Evolutionary conservation across 2,888 invertebrate genomes (phyloP).

Genomic region (Eristalis pertinax): DNA sequence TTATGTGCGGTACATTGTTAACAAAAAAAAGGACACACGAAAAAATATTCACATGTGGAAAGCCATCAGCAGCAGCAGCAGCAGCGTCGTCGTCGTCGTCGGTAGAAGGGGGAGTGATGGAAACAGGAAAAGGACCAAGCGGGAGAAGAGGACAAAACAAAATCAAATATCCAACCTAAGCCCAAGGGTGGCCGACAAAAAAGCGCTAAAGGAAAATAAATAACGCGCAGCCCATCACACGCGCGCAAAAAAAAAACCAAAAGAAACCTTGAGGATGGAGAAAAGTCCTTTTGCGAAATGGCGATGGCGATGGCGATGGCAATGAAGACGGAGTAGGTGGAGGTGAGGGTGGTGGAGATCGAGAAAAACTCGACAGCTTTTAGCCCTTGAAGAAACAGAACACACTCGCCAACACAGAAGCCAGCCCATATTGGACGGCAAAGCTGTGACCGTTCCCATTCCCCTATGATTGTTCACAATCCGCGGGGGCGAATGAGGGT

Average conservation of each 20-base stretch:
- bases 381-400: conserved; percentile 66
- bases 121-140: conserved; percentile 54
- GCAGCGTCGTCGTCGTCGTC: neutral
- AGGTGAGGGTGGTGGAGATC: neutral
- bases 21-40: conserved; percentile 48
- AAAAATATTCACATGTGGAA: conserved; percentile 66
- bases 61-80: conserved; percentile 53
- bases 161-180: conserved; percentile 65
- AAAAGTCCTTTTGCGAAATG: conserved; percentile 58
- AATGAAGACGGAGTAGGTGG: neutral
- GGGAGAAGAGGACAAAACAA: conserved; percentile 39
- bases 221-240: conserved; percentile 72
- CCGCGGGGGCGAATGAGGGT: conserved; percentile 27
- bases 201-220: conserved; percentile 72
- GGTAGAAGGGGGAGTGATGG: conserved; percentile 14
- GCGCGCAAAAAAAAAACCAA: conserved; percentile 66
- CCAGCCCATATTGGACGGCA: conserved; percentile 29
- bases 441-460: conserved; percentile 8
- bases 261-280: conserved; percentile 14
- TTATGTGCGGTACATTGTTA: conserved; percentile 69
- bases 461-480: neutral
- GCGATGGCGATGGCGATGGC: conserved; percentile 38
- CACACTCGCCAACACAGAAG: conserved; percentile 23
- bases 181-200: conserved; percentile 69
- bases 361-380: conserved; percentile 36